These are phyloP conservation scores for Helarctos malayanus DNA, from an alignment of 2,797 vertebrate species.

Conservation along the genomic window DNA sequence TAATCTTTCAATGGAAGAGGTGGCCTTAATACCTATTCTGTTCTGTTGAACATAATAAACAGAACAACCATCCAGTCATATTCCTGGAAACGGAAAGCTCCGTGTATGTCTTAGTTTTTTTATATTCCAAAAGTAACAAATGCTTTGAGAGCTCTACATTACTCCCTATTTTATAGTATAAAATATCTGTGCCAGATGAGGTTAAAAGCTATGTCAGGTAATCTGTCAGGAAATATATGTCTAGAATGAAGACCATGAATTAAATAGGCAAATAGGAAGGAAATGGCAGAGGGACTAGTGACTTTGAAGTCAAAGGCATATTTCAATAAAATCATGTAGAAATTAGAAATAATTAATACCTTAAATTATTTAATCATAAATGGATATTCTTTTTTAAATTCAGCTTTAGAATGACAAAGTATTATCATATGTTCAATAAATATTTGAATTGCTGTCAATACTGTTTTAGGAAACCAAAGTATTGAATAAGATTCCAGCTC, in stretches of 20 bases:
- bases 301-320: neutral
- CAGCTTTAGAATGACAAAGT: neutral
- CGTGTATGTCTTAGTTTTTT: neutral
- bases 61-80: neutral
- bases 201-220: neutral
- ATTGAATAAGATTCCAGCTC: neutral
- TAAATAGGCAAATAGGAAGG: neutral
- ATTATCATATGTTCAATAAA: neutral
- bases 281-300: neutral
- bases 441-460: neutral
- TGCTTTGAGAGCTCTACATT: neutral
- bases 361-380: neutral
- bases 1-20: neutral
- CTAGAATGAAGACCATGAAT: neutral
- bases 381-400: neutral
- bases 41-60: neutral
- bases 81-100: neutral
- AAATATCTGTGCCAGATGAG: neutral
- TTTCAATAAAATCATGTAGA: neutral
- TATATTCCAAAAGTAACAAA: neutral
- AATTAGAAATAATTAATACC: conserved; percentile 5
- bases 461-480: neutral
- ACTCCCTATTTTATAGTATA: neutral
- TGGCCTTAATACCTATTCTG: neutral
- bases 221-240: neutral